These are phyloP conservation scores for Drosophila nikananu DNA, from an alignment of 1,140 invertebrate species.

Conservation along the genomic window DNA sequence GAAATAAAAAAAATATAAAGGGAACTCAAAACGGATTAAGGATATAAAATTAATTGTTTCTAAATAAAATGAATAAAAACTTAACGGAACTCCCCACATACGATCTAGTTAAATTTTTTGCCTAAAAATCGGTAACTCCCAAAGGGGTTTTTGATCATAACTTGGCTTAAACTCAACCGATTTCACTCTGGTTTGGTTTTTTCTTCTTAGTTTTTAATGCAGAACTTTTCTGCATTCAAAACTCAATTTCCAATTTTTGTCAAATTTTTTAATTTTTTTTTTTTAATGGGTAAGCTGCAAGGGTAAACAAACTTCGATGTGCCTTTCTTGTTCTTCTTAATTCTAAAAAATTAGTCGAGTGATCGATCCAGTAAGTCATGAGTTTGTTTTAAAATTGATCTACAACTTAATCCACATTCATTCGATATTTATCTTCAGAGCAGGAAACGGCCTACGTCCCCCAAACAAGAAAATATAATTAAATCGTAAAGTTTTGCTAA, in stretches of 20 bases:
- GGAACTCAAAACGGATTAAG: background rate
- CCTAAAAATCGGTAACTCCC: no score
- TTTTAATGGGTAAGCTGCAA: no score
- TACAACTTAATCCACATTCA: background rate
- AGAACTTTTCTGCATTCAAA: no score
- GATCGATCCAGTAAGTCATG: background rate
- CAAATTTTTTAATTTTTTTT: no score
- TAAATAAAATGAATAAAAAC: background rate
- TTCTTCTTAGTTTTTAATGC: no score
- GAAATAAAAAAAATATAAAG: background rate
- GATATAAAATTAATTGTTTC: background rate
- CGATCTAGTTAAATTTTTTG: no score
- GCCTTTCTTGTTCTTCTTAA: background rate
- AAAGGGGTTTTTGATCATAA: no score
- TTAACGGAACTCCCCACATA: background rate
- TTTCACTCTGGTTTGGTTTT: no score
- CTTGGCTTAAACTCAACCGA: no score
- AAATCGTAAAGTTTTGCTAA: constrained; percentile 10
- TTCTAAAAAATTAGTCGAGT: background rate
- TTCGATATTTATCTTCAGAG: background rate
- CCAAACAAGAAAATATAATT: background rate
- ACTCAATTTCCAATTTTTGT: no score
- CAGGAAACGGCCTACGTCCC: no score
- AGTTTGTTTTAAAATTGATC: background rate
- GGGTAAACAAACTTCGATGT: no score